Evolutionary conservation across 2,113 vertebrate genomes (phyloP).

Genomic region (Nyctibius bracteatus): DNA sequence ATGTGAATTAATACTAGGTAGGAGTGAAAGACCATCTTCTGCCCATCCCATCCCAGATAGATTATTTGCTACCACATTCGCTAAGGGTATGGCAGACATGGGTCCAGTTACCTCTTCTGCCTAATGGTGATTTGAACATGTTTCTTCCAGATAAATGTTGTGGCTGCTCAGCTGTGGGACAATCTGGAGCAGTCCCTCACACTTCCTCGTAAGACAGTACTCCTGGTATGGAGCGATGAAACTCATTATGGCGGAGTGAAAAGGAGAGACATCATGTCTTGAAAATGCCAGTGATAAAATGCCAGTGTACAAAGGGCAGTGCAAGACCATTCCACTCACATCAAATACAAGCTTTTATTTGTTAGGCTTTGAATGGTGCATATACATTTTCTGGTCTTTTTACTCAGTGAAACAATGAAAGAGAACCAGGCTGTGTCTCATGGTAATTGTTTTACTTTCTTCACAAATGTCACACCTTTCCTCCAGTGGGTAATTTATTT

Average conservation of each 20-base stretch:
- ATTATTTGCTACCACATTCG: not conserved
- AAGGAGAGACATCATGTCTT: not conserved
- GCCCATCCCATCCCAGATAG: not conserved
- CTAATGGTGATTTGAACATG: not conserved
- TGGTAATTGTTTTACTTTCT: not conserved
- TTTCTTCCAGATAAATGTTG: not conserved
- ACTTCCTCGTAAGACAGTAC: not conserved
- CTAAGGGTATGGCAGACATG: not conserved
- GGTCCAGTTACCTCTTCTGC: not conserved
- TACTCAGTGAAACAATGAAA: not conserved
- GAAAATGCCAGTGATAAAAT: not conserved
- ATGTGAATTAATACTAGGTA: not conserved
- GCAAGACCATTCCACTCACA: not conserved
- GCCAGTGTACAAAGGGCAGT: not conserved
- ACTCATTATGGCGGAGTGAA: not conserved
- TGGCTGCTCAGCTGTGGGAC: not conserved
- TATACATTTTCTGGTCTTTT: not conserved
- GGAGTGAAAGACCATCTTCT: not conserved
- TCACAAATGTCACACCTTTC: not conserved
- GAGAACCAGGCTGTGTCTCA: not conserved
- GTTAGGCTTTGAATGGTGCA: not conserved
- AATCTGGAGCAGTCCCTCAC: not conserved
- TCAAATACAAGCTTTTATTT: not conserved
- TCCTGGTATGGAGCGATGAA: not conserved
- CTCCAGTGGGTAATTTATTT: not conserved